Evolutionary conservation across 1,140 invertebrate species (phyloP).

Genomic region (Heliothis virescens): DNA sequence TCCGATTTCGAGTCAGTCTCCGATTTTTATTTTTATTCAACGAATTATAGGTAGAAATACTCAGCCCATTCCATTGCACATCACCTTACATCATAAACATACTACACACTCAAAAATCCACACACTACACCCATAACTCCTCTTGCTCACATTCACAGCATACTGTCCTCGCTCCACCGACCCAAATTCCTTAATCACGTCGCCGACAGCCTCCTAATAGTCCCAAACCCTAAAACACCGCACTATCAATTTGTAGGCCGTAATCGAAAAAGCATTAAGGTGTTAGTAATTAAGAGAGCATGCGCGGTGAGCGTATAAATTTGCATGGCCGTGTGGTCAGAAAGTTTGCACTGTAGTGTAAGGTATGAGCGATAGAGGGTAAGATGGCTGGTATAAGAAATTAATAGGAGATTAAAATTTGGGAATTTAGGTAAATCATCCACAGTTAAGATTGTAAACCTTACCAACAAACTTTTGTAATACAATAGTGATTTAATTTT

Average conservation of each 20-base stretch:
- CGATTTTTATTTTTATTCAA: no score
- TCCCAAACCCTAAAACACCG: conserved; percentile 1
- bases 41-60: no score
- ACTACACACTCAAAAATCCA: not conserved
- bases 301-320: conserved; percentile 56
- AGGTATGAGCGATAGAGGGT: not conserved
- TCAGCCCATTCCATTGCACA: no score
- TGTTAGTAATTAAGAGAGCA: conserved; percentile 49
- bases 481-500: no score
- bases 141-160: not conserved
- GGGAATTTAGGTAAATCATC: no score
- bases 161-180: not conserved
- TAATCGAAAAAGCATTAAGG: conserved; percentile 71
- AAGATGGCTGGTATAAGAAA: no score
- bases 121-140: not conserved
- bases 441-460: no score
- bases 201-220: conserved; percentile 18
- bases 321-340: conserved; percentile 64
- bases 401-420: not conserved
- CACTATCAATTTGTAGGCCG: conserved; percentile 31
- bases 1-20: no score
- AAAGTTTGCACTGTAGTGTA: conserved; percentile 35
- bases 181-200: conserved; percentile 44
- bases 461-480: no score
- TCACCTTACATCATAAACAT: no score